Evolutionary conservation across 2,888 invertebrate genomes (phyloP).

Genomic region (Heliconius ethilla): DNA sequence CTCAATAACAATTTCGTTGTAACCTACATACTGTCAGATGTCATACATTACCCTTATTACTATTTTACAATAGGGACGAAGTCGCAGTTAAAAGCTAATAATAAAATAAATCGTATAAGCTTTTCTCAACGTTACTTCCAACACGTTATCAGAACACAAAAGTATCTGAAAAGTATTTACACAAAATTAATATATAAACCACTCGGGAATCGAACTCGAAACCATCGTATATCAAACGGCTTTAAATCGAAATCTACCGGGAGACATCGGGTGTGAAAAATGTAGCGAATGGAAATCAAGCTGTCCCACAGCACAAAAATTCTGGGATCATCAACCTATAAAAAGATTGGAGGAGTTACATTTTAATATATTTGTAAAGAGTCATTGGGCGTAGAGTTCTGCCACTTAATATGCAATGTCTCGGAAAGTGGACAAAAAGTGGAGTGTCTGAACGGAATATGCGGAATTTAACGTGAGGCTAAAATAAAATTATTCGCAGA

Average conservation of each 20-base stretch:
- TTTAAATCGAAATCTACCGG: conserved; percentile 34
- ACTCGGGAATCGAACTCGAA: conserved; percentile 33
- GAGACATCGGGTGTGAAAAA: conserved; percentile 30
- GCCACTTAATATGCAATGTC: no score
- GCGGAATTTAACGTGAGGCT: no score
- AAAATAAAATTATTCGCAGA: no score
- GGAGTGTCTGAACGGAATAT: no score
- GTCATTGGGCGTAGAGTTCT: no score
- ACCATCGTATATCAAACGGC: conserved; percentile 33
- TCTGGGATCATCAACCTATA: conserved; percentile 6
- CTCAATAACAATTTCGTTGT: no score
- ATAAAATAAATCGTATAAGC: neutral
- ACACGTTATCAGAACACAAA: neutral
- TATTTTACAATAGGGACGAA: neutral
- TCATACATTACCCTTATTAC: no score
- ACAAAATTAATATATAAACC: conserved; percentile 35
- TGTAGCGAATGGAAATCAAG: conserved; percentile 26
- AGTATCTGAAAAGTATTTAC: conserved; percentile 11
- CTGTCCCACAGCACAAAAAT: conserved; percentile 32
- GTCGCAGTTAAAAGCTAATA: neutral
- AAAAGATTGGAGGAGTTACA: neutral
- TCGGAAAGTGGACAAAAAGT: no score
- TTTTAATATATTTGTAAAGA: neutral
- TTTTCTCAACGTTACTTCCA: neutral
- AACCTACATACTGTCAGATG: no score